Evolutionary conservation across 2,888 invertebrate genomes (phyloP).

Genomic region (Creontiades dilutus): DNA sequence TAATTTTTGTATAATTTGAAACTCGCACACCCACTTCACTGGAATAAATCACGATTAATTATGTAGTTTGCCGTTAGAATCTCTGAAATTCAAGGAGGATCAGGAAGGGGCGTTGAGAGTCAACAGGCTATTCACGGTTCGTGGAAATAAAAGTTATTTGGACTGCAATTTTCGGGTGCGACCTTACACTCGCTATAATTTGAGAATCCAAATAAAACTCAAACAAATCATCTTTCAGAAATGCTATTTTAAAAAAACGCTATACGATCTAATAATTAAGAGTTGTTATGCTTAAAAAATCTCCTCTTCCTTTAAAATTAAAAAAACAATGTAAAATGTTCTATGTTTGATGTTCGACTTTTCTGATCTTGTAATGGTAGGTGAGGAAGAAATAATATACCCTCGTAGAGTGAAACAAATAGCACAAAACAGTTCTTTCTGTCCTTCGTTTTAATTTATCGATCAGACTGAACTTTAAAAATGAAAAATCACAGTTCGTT

Average conservation of each 20-base stretch:
- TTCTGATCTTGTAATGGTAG: conserved; percentile 15
- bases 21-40: no score
- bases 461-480: neutral
- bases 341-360: neutral
- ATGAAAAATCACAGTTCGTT: neutral
- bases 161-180: conserved; percentile 2
- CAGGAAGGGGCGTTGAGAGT: neutral
- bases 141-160: neutral
- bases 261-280: conserved; percentile 12
- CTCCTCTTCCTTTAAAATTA: neutral
- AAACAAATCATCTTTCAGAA: conserved; percentile 27
- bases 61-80: no score
- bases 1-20: no score
- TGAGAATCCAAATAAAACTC: neutral
- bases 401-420: conserved; percentile 12
- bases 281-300: conserved; percentile 27
- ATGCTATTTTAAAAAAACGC: conserved; percentile 30
- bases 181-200: neutral
- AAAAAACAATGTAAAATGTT: neutral
- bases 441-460: conserved; percentile 7
- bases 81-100: neutral
- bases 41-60: no score
- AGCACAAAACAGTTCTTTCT: neutral
- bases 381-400: neutral
- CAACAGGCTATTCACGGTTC: conserved; percentile 47